Percentiles rank a stretch among this genome's conserved stretches.
Evolutionary conservation across 2,113 vertebrate genomes (phyloP).

Genomic region (Herpetotheres cachinnans): DNA sequence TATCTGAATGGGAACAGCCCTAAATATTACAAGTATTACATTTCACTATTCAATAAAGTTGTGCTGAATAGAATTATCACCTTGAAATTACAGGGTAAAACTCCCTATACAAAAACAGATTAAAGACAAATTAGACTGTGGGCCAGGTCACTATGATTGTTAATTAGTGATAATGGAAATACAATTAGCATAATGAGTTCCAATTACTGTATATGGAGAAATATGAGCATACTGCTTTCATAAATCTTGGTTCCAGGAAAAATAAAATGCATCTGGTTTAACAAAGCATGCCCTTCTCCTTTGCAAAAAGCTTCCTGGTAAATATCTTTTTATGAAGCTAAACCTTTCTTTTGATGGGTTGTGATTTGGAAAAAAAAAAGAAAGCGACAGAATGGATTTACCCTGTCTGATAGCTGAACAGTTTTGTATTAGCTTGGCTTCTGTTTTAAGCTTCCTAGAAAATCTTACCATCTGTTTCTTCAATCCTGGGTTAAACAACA

Average conservation of each 20-base stretch:
- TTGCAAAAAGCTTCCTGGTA: conserved; percentile 69
- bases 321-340: conserved; percentile 72
- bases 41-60: conserved; percentile 76
- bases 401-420: conserved; percentile 71
- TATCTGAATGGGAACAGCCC: conserved; percentile 33
- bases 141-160: conserved; percentile 86
- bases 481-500: conserved; percentile 72
- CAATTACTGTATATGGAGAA: conserved; percentile 85
- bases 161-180: conserved; percentile 91
- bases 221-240: conserved; percentile 80
- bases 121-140: conserved; percentile 89
- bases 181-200: conserved; percentile 87
- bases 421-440: conserved; percentile 79
- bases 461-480: conserved; percentile 83
- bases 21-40: conserved; percentile 72
- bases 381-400: conserved; percentile 69
- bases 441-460: conserved; percentile 79
- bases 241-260: conserved; percentile 81
- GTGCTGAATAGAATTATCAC: conserved; percentile 83
- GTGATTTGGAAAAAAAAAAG: conserved; percentile 32
- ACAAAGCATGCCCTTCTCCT: conserved; percentile 77
- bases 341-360: conserved; percentile 70
- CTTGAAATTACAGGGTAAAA: conserved; percentile 85
- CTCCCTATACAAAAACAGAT: conserved; percentile 82
- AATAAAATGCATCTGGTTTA: conserved; percentile 82